Percentiles rank a stretch among this genome's conserved stretches.
These are phyloP conservation scores for Heliornis fulica DNA, from an alignment of 2,113 vertebrate species.

Conservation along the genomic window DNA sequence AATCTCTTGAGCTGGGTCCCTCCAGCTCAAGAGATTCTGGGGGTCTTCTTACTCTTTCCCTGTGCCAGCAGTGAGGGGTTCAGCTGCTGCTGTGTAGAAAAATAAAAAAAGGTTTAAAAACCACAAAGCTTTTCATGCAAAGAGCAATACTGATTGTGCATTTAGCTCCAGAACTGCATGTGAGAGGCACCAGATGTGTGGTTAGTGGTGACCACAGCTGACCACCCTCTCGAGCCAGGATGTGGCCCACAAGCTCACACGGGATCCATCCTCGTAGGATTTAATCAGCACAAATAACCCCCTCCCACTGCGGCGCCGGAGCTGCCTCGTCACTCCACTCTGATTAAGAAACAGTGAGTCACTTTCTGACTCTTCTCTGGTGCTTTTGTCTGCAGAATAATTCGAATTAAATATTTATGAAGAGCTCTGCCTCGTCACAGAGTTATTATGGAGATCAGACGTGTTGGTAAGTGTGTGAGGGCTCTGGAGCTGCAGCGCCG, in stretches of 20 bases:
- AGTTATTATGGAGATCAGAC: not conserved
- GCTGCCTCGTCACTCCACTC: not conserved
- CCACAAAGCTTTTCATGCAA: not conserved
- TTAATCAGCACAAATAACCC: not conserved
- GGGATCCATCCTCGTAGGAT: not conserved
- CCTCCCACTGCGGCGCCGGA: not conserved
- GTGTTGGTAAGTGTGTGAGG: not conserved
- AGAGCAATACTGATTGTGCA: not conserved
- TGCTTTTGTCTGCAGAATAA: not conserved
- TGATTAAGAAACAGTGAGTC: slow-evolving; percentile 35
- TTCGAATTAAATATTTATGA: slow-evolving; percentile 44
- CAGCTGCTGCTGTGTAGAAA: accelerated
- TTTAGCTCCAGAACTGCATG: not conserved
- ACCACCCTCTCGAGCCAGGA: not conserved
- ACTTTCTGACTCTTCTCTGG: slow-evolving; percentile 5
- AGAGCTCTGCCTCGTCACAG: not conserved
- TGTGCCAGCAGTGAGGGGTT: not conserved
- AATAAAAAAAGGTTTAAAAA: not conserved
- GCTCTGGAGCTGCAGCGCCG: not conserved
- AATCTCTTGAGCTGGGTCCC: too few relatives aligned
- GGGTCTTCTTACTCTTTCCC: not conserved
- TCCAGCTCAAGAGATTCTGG: too few relatives aligned
- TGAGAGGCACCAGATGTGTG: not conserved
- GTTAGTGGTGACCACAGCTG: accelerated
- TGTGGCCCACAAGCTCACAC: not conserved